Base-by-base conservation (phyloP, 1,140 invertebrate species). In the Calycopis cecrops region DNA sequence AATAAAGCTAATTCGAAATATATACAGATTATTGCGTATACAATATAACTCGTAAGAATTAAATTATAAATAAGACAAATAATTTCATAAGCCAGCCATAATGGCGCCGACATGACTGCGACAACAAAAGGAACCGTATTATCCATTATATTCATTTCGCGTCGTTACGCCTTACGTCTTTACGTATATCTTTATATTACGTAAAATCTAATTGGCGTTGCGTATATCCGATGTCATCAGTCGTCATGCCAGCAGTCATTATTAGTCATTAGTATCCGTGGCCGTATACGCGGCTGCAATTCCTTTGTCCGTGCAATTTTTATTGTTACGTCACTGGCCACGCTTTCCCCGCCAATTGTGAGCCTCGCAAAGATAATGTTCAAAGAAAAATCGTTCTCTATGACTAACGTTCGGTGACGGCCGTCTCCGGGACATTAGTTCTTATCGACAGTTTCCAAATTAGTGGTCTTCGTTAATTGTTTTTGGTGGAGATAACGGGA, bases 291-390 rank as follows among this genome's bases (percentile, higher is more conserved):
- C 63, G 55, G 55, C 64, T 65, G 52, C 63, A 76, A 84, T 82
- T 84, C 77, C 82, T 84, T 85, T 84, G 82, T 85, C 73, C 70
- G 60, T 69, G 69, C 60, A 74, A 79, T 75, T 81, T 80, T 82
- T 73, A 82, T 82, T 79, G 79, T 84, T 85, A 73, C 79, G 72
- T 84, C 82, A 82, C 70, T 63, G 63, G 64, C 61, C 76, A 72
- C 62, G 70, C 82, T 85, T 84, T 85, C 82, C 79, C 74, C 71
- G 71, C 73, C 68, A 80, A 74, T 76, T 70, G 63, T 77, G 70
- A 77, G 21, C 21, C 21, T 28, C 55, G 73, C 67, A 77, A 28
- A 71, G 55, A 67, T 62, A 57, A 65, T 53, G 50, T 60, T 69
- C 60, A 69, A 66, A 64, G 60, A 57, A 65, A 28, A 28, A 28